These are phyloP conservation scores for Aphidius gifuensis DNA, from an alignment of 1,140 invertebrate species.

Conservation along the genomic window DNA sequence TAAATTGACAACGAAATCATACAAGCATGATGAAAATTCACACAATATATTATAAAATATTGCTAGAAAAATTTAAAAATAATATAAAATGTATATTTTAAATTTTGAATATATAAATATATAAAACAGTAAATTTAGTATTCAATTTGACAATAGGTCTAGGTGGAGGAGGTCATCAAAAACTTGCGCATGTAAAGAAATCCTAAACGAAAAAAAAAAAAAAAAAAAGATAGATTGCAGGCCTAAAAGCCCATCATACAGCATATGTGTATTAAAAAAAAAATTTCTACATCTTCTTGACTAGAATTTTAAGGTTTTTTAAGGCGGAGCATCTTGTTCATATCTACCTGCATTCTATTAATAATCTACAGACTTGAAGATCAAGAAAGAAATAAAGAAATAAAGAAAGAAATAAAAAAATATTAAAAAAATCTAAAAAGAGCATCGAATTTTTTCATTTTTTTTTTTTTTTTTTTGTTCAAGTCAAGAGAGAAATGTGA, in stretches of 20 bases:
- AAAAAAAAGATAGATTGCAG: too few relatives aligned
- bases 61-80: constrained; percentile 29
- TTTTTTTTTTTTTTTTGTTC: too few relatives aligned
- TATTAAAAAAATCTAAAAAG: too few relatives aligned
- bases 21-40: constrained; percentile 27
- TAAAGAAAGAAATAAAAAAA: neutral
- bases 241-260: too few relatives aligned
- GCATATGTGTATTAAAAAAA: too few relatives aligned
- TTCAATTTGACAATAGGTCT: neutral
- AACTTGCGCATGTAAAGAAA: too few relatives aligned
- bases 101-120: neutral
- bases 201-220: too few relatives aligned
- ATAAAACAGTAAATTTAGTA: neutral
- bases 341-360: constrained; percentile 51
- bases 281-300: too few relatives aligned
- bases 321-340: too few relatives aligned
- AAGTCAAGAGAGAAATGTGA: neutral
- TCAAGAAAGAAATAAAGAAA: constrained; percentile 10
- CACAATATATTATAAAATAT: constrained; percentile 12
- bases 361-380: constrained; percentile 44
- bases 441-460: too few relatives aligned
- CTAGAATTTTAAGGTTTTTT: too few relatives aligned
- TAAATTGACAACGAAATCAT: constrained; percentile 36
- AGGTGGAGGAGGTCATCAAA: too few relatives aligned
- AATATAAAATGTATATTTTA: constrained; percentile 23